Percentiles rank a stretch among this genome's conserved stretches.
phyloP scores from a whole-genome alignment of 2,797 vertebrate species.

The Tauraco hartlaubi region DNA sequence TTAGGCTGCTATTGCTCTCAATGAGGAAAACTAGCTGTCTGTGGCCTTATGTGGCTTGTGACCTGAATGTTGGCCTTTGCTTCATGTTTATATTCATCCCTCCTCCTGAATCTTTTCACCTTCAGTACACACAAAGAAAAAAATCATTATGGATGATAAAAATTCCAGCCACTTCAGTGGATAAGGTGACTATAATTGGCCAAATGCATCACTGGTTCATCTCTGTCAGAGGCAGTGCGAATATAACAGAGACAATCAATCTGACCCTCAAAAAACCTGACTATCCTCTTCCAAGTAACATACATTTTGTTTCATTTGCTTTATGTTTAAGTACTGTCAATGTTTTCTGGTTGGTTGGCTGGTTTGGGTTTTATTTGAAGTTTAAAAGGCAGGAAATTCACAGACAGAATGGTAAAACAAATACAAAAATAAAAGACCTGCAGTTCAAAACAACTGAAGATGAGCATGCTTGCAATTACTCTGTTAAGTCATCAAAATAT shows the following conservation, averaged over 20 bases:
- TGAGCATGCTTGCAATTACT: neutral
- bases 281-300: neutral
- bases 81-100: neutral
- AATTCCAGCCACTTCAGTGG: neutral
- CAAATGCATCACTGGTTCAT: neutral
- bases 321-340: neutral
- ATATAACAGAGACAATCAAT: neutral
- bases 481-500: neutral
- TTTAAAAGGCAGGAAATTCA: conserved; percentile 22
- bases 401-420: neutral
- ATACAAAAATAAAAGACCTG: neutral
- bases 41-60: neutral
- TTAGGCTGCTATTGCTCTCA: neutral
- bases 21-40: neutral
- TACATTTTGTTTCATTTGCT: neutral
- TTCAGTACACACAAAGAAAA: neutral
- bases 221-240: neutral
- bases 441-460: neutral
- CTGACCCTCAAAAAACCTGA: neutral
- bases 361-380: neutral
- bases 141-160: neutral
- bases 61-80: neutral
- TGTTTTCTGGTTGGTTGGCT: neutral
- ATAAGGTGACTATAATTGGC: neutral
- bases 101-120: neutral